Conservation (phyloP, 2,888 invertebrate species). For the Apantesis nais region DNA sequence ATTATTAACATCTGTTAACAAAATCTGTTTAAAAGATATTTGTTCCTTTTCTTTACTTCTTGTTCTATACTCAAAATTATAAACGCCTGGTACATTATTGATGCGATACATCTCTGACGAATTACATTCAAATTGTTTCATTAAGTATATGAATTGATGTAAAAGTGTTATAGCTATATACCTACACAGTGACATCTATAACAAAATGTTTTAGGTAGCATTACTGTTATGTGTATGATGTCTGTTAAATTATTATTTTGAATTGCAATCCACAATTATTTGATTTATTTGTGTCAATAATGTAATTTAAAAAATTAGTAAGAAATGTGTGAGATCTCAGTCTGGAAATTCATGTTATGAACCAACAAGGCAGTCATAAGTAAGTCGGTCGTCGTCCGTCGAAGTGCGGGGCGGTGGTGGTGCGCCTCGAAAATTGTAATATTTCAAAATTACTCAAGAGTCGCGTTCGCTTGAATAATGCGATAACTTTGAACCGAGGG, state of each 20-base stretch:
- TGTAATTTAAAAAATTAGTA: slow-evolving; percentile 21
- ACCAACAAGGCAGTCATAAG: slow-evolving; percentile 37
- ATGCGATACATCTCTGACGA: background rate
- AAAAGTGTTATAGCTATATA: background rate
- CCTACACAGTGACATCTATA: no score
- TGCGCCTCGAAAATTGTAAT: slow-evolving; percentile 83
- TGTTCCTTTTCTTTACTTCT: background rate
- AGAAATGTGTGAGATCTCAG: slow-evolving; percentile 31
- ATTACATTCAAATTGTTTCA: no score
- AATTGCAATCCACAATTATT: background rate
- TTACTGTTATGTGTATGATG: background rate
- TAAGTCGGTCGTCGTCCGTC: slow-evolving; percentile 64
- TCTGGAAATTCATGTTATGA: slow-evolving; percentile 32
- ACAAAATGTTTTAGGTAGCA: background rate
- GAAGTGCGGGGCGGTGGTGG: slow-evolving; percentile 64
- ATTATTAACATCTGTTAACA: slow-evolving; percentile 4
- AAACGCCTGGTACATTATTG: background rate
- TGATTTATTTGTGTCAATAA: background rate
- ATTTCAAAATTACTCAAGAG: slow-evolving; percentile 86
- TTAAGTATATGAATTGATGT: background rate
- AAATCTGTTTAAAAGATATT: background rate
- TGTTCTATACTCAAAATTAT: background rate
- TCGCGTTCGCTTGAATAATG: slow-evolving; percentile 85
- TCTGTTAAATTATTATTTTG: background rate
- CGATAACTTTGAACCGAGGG: slow-evolving; percentile 77